phyloP scores from a whole-genome alignment of 2,888 invertebrate genomes.

The Ceramica pisi region DNA sequence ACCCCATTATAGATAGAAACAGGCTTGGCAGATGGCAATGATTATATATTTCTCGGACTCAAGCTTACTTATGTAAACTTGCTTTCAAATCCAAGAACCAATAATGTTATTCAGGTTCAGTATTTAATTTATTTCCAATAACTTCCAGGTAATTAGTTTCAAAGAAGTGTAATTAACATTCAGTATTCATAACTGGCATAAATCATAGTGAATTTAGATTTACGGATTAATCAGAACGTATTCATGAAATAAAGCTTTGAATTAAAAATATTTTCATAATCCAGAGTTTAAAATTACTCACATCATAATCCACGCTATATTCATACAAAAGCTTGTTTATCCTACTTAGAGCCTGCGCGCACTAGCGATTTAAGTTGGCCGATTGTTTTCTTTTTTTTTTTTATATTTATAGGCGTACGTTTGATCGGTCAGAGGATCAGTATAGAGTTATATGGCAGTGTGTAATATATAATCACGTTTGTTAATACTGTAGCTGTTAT shows the following conservation, averaged over 20 bases:
- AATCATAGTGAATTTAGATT: constrained; percentile 9
- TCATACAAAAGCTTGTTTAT: too few relatives aligned
- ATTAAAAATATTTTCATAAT: constrained; percentile 5
- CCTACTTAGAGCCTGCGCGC: too few relatives aligned
- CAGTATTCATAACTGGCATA: background rate
- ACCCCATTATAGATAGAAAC: too few relatives aligned
- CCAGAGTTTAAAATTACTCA: background rate
- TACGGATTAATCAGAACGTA: background rate
- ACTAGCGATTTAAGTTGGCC: too few relatives aligned
- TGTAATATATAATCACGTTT: too few relatives aligned
- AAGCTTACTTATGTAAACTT: background rate
- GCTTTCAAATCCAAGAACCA: background rate
- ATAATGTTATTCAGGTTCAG: background rate
- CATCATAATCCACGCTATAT: background rate
- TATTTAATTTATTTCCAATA: constrained; percentile 6
- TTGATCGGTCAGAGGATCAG: too few relatives aligned
- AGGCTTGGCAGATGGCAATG: too few relatives aligned
- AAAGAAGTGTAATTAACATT: background rate
- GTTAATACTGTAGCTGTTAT: too few relatives aligned
- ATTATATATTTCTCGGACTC: background rate
- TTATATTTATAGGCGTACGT: too few relatives aligned
- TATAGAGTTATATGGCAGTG: too few relatives aligned
- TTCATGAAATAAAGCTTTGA: background rate
- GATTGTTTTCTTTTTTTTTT: too few relatives aligned
- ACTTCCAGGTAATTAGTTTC: background rate